Percentiles rank a stretch among this genome's conserved stretches.
Evolutionary conservation across 2,797 vertebrate species (phyloP).

Genomic region (Melanotaenia parkinsoni): DNA sequence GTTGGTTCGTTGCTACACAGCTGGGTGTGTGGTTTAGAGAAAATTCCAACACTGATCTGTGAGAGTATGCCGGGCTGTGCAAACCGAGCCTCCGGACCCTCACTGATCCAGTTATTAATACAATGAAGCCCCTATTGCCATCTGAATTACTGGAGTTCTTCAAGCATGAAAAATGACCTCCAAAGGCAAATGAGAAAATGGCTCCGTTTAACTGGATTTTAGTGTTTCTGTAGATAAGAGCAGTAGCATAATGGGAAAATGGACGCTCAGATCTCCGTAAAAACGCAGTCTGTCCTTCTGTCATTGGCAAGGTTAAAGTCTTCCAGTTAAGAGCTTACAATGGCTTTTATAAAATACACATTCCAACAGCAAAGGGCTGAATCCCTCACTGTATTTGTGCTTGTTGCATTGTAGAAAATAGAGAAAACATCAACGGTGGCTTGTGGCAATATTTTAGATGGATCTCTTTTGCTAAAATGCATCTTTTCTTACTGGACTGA

Average conservation of each 20-base stretch:
- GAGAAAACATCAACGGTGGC: constrained; percentile 66
- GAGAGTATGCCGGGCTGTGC: constrained; percentile 43
- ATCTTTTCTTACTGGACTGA: constrained; percentile 50
- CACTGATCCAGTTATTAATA: constrained; percentile 62
- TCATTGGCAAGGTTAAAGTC: constrained; percentile 77
- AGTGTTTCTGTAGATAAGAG: constrained; percentile 83
- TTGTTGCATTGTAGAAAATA: constrained; percentile 55
- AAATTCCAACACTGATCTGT: constrained; percentile 60
- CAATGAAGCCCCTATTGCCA: constrained; percentile 65
- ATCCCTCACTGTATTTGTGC: constrained; percentile 49
- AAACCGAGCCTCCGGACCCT: constrained; percentile 53
- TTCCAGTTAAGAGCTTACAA: constrained; percentile 59
- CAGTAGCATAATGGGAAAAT: constrained; percentile 76
- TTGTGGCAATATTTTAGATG: constrained; percentile 74
- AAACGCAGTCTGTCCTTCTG: constrained; percentile 61
- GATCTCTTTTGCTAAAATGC: constrained; percentile 50
- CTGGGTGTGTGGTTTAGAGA: constrained; percentile 37
- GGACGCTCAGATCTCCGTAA: constrained; percentile 73
- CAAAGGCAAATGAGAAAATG: constrained; percentile 82
- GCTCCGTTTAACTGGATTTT: constrained; percentile 82
- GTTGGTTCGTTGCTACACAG: constrained; percentile 44
- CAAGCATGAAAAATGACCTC: constrained; percentile 81
- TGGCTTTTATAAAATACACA: constrained; percentile 53
- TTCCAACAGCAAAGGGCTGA: constrained; percentile 32
- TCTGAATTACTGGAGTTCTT: constrained; percentile 72